These are phyloP conservation scores for Abramis brama DNA, from an alignment of 2,113 vertebrate genomes.

Conservation along the genomic window DNA sequence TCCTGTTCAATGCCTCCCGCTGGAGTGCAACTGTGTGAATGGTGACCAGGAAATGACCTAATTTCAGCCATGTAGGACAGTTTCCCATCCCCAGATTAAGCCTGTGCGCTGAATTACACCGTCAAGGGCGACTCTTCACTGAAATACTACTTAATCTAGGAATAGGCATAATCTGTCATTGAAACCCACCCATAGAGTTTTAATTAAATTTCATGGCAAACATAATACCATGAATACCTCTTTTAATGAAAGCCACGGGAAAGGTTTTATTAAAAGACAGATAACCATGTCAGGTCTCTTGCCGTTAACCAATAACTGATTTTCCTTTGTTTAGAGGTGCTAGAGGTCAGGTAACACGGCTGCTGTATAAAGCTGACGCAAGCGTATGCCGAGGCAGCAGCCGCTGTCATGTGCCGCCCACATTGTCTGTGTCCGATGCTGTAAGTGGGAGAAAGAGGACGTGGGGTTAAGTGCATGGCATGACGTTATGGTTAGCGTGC, in stretches of 20 bases:
- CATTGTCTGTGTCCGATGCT: neutral
- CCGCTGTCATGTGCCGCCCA: neutral
- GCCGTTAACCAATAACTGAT: conserved; percentile 3
- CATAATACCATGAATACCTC: conserved; percentile 22
- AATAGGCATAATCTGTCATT: conserved; percentile 27
- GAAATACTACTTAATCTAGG: conserved; percentile 25
- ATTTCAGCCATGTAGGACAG: conserved; percentile 1
- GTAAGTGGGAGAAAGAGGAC: conserved; percentile 21
- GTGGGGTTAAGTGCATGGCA: neutral
- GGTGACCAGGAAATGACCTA: neutral
- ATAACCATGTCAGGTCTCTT: conserved; percentile 19
- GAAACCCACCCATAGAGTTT: conserved; percentile 37
- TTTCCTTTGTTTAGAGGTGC: conserved; percentile 24
- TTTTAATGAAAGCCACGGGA: neutral
- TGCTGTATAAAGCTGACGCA: conserved; percentile 27
- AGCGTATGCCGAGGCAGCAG: conserved; percentile 21
- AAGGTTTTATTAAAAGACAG: conserved; percentile 6
- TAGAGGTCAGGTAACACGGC: conserved; percentile 18
- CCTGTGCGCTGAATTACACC: neutral
- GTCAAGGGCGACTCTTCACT: conserved; percentile 8
- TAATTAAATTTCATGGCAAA: conserved; percentile 40
- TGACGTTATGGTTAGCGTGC: neutral
- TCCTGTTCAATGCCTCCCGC: neutral
- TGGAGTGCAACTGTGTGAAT: conserved; percentile 10
- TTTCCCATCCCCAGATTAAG: conserved; percentile 22